Conservation (phyloP, 1,140 invertebrate species). For the Hycleus phaleratus region DNA sequence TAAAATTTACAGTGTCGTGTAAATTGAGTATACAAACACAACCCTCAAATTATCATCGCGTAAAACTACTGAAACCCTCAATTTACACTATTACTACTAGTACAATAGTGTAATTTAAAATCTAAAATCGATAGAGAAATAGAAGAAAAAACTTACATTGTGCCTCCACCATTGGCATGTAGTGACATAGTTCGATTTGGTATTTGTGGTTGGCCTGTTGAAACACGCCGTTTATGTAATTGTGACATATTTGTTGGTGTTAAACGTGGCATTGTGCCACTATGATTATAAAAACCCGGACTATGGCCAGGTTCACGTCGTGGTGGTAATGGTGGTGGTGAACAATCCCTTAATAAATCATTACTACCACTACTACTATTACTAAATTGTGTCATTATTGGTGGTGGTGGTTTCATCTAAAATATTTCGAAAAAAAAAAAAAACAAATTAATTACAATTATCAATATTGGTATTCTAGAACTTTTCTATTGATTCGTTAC, state of each 20-base stretch:
- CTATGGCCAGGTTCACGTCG: slow-evolving; percentile 44
- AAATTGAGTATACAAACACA: too few species aligned
- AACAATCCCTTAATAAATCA: slow-evolving; percentile 40
- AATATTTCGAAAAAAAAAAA: slow-evolving; percentile 11
- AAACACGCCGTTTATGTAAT: slow-evolving; percentile 34
- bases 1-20: too few species aligned
- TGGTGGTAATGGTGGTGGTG: slow-evolving; percentile 56
- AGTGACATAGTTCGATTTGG: slow-evolving; percentile 16
- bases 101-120: background rate
- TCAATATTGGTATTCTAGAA: background rate
- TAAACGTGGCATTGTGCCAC: slow-evolving; percentile 37
- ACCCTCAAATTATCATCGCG: too few species aligned
- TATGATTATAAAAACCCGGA: slow-evolving; percentile 38
- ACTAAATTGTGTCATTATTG: slow-evolving; percentile 47
- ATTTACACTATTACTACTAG: too few species aligned
- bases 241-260: slow-evolving; percentile 41
- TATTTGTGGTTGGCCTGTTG: slow-evolving; percentile 28
- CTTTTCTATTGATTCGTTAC: too few species aligned
- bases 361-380: slow-evolving; percentile 39
- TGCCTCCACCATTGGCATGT: slow-evolving; percentile 22
- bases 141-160: slow-evolving; percentile 23
- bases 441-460: background rate
- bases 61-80: too few species aligned
- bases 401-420: slow-evolving; percentile 46
- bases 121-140: background rate